Evolutionary conservation across 2,888 invertebrate genomes (phyloP).

Genomic region (Colostygia pectinataria): DNA sequence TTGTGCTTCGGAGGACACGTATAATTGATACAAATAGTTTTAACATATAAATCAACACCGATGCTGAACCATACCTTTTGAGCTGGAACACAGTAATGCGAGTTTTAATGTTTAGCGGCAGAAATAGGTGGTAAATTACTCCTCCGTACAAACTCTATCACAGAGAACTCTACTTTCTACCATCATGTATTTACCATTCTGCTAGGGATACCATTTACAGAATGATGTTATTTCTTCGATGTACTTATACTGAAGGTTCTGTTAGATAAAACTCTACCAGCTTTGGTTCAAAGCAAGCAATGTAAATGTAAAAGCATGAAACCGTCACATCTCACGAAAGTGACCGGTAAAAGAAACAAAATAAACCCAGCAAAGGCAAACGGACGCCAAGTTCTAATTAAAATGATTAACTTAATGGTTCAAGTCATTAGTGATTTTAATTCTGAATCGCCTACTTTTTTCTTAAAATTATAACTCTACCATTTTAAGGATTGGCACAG

Average conservation of each 20-base stretch:
- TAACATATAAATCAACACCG: too few species aligned
- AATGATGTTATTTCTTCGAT: too few species aligned
- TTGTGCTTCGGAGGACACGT: too few species aligned
- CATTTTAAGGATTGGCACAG: constrained; percentile 60
- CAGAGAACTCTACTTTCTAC: too few species aligned
- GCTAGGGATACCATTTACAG: too few species aligned
- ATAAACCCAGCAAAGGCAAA: constrained; percentile 57
- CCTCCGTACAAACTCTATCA: too few species aligned
- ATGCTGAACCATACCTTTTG: too few species aligned
- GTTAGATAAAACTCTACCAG: not conserved
- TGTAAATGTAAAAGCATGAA: not conserved
- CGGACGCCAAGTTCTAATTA: constrained; percentile 79
- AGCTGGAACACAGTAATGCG: too few species aligned
- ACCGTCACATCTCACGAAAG: constrained; percentile 16
- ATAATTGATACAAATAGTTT: too few species aligned
- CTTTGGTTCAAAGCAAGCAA: constrained; percentile 4
- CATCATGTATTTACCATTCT: too few species aligned
- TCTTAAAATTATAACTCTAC: constrained; percentile 65
- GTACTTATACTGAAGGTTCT: not conserved
- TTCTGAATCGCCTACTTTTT: constrained; percentile 72
- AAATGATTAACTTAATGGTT: constrained; percentile 84
- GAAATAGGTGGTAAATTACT: too few species aligned
- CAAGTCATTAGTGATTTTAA: constrained; percentile 82
- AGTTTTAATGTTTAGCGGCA: too few species aligned
- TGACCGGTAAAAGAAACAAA: constrained; percentile 38